Evolutionary conservation across 2,888 invertebrate genomes (phyloP).

Genomic region (Hipparchia sbordonii): DNA sequence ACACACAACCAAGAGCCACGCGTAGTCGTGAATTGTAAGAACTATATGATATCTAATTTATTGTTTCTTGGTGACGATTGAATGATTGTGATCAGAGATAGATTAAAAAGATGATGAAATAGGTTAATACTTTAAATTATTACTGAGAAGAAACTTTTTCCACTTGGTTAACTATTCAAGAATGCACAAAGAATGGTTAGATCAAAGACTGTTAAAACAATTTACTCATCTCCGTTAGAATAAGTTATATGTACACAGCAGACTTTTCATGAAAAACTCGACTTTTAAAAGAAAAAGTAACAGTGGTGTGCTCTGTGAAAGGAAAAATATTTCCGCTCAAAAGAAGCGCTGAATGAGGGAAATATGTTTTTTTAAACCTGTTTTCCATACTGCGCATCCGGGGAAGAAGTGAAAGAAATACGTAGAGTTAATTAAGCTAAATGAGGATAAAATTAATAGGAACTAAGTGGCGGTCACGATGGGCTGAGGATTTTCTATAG

Average conservation of each 20-base stretch:
- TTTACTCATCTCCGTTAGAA: conserved; percentile 23
- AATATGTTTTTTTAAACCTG: conserved; percentile 52
- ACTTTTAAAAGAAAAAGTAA: conserved; percentile 26
- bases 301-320: conserved; percentile 26
- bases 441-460: conserved; percentile 32
- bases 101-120: no score
- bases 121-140: no score
- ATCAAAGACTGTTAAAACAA: conserved; percentile 10
- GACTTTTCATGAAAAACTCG: conserved; percentile 25
- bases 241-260: conserved; percentile 21
- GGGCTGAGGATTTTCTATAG: conserved; percentile 3
- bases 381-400: conserved; percentile 41
- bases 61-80: no score
- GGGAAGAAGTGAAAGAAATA: conserved; percentile 45
- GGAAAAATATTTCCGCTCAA: conserved; percentile 35
- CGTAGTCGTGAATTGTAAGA: no score
- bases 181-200: conserved; percentile 16
- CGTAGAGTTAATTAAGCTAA: conserved; percentile 42
- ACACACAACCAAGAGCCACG: no score
- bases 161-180: neutral
- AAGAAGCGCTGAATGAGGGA: conserved; percentile 24
- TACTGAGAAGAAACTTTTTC: no score
- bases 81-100: no score
- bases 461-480: neutral
- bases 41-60: no score